A percentile compares a stretch with the other conserved stretches of the same genome.
These are phyloP conservation scores for Lamellibrachia columna DNA, from an alignment of 2,888 invertebrate genomes.

Conservation along the genomic window DNA sequence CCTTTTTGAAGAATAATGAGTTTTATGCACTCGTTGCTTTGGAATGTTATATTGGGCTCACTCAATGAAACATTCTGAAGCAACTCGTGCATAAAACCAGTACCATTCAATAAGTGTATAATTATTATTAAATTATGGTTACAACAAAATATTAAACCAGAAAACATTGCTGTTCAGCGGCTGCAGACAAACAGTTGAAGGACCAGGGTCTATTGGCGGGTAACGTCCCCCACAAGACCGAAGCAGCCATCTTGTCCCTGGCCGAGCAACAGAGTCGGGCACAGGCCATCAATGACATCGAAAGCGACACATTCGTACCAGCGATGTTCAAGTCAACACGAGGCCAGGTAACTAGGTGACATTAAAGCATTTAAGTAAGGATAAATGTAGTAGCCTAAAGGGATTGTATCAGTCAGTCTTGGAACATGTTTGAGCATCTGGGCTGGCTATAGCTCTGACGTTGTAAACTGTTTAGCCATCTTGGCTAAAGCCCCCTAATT, in stretches of 20 bases:
- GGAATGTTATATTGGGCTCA: no score
- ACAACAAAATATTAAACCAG: neutral
- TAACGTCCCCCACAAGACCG: neutral
- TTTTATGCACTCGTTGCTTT: no score
- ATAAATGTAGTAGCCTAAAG: neutral
- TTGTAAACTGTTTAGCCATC: no score
- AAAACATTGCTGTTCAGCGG: neutral
- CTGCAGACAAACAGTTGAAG: neutral
- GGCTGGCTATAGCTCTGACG: no score
- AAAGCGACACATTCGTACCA: neutral
- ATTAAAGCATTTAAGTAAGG: neutral
- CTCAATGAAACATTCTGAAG: no score
- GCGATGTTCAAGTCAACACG: neutral
- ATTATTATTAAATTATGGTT: neutral
- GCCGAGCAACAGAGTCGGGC: conserved; percentile 9
- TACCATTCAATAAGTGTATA: neutral
- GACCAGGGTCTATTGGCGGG: neutral
- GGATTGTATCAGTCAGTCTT: neutral
- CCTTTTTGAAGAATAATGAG: no score
- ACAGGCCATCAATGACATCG: neutral
- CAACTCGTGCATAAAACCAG: no score
- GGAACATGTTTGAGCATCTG: no score
- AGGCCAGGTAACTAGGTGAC: neutral
- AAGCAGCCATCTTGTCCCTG: neutral
- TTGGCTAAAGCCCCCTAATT: no score